Evolutionary conservation across 2,888 invertebrate genomes (phyloP).

Genomic region (Diloba caeruleocephala): DNA sequence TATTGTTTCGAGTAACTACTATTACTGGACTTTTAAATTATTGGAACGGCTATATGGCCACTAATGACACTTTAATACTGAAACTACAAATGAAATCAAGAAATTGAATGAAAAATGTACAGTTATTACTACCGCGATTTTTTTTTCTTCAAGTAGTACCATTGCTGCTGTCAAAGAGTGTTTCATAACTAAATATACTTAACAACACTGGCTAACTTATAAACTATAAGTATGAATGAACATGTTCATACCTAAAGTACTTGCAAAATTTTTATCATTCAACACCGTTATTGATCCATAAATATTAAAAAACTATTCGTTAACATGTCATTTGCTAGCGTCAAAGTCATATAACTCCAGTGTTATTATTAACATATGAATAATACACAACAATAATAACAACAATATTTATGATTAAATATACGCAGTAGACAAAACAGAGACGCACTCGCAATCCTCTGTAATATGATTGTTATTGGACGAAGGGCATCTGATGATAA

Average conservation of each 20-base stretch:
- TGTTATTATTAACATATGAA: constrained; percentile 3
- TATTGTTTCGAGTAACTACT: constrained; percentile 18
- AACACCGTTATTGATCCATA: constrained; percentile 3
- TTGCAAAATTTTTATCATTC: not conserved
- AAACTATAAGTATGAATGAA: too few relatives aligned
- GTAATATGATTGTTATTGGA: not conserved
- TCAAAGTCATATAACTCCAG: constrained; percentile 17
- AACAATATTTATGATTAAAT: not conserved
- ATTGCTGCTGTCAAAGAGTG: too few relatives aligned
- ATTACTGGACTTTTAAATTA: not conserved
- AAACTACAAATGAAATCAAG: too few relatives aligned
- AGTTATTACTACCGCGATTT: too few relatives aligned
- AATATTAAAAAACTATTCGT: constrained; percentile 13
- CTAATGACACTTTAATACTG: too few relatives aligned
- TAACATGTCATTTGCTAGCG: not conserved
- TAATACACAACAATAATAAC: constrained; percentile 7
- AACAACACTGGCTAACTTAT: too few relatives aligned
- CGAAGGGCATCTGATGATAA: too few relatives aligned
- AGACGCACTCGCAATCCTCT: not conserved
- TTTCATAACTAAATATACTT: too few relatives aligned
- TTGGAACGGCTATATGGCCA: too few relatives aligned
- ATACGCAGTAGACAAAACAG: not conserved
- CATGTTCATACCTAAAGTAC: too few relatives aligned
- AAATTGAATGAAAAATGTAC: too few relatives aligned
- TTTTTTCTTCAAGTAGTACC: too few relatives aligned